phyloP scores from a whole-genome alignment of 2,113 vertebrate genomes.

The Mormoops blainvillei region DNA sequence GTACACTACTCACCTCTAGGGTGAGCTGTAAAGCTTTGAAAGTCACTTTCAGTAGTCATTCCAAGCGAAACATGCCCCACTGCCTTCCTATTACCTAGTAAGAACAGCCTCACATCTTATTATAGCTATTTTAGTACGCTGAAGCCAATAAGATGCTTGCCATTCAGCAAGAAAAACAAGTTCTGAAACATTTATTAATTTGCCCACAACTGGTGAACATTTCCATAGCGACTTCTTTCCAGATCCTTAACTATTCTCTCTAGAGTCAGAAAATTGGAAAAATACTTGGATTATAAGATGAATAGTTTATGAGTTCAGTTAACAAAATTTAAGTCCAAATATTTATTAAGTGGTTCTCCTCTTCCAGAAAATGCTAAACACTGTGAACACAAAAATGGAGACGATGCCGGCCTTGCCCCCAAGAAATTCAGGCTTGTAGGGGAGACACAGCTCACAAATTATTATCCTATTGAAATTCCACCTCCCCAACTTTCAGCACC shows the following conservation, averaged over 20 bases:
- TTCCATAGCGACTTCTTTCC: not conserved
- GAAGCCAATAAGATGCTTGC: slow-evolving; percentile 46
- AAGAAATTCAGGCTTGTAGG: not conserved
- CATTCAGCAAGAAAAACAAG: slow-evolving; percentile 14
- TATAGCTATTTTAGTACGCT: not conserved
- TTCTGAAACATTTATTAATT: slow-evolving; percentile 4
- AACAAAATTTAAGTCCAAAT: not conserved
- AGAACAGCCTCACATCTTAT: not conserved
- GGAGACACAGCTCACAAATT: not conserved
- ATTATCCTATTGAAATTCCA: not conserved
- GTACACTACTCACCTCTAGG: not conserved
- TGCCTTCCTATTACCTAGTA: not conserved
- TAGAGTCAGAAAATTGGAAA: not conserved
- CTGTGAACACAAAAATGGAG: not conserved
- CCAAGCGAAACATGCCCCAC: not conserved
- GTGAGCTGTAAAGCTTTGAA: not conserved
- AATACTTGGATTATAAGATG: not conserved
- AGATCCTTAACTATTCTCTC: not conserved
- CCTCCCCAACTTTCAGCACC: not conserved
- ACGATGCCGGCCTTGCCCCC: not conserved
- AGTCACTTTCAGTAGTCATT: not conserved
- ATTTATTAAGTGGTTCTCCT: not conserved
- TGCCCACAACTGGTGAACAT: not conserved
- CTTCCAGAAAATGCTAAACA: not conserved
- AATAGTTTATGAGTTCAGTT: not conserved